phyloP scores from a whole-genome alignment of 2,888 invertebrate genomes.

The Alsophila aescularia region DNA sequence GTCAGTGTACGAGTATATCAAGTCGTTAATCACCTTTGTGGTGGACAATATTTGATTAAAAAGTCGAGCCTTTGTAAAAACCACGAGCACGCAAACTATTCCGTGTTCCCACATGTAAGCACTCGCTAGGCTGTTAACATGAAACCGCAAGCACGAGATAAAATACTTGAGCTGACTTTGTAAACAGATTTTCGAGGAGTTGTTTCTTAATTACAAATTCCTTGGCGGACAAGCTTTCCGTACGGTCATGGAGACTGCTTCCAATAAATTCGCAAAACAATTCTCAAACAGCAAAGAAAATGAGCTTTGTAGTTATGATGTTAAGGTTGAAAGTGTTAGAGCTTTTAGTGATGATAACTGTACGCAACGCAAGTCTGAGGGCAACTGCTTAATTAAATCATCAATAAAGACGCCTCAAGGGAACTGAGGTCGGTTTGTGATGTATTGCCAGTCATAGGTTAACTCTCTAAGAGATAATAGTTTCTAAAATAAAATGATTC shows the following conservation, averaged over 20 bases:
- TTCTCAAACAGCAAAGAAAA: neutral
- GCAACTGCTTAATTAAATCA: conserved; percentile 71
- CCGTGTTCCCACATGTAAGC: conserved; percentile 40
- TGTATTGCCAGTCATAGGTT: conserved; percentile 47
- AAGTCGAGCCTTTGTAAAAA: conserved; percentile 36
- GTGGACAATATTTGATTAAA: conserved; percentile 34
- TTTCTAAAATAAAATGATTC: neutral
- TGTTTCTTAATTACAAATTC: conserved; percentile 78
- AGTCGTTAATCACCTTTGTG: conserved; percentile 1
- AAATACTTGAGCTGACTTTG: conserved; percentile 61
- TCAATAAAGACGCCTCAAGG: conserved; percentile 57
- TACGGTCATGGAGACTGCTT: conserved; percentile 34
- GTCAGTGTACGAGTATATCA: too few species aligned
- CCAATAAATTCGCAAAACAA: conserved; percentile 4
- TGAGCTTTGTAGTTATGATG: conserved; percentile 16
- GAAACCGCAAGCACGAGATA: conserved; percentile 53
- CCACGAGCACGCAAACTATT: conserved; percentile 49
- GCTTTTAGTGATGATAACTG: conserved; percentile 7
- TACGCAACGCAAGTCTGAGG: conserved; percentile 54
- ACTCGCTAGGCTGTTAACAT: conserved; percentile 37
- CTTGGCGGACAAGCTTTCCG: conserved; percentile 59
- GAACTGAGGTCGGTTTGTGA: conserved; percentile 47
- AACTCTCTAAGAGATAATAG: conserved; percentile 20
- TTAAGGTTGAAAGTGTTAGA: conserved; percentile 18
- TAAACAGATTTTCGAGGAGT: conserved; percentile 69